Evolutionary conservation across 2,888 invertebrate species (phyloP).

Genomic region (Drosophila kanekoi): DNA sequence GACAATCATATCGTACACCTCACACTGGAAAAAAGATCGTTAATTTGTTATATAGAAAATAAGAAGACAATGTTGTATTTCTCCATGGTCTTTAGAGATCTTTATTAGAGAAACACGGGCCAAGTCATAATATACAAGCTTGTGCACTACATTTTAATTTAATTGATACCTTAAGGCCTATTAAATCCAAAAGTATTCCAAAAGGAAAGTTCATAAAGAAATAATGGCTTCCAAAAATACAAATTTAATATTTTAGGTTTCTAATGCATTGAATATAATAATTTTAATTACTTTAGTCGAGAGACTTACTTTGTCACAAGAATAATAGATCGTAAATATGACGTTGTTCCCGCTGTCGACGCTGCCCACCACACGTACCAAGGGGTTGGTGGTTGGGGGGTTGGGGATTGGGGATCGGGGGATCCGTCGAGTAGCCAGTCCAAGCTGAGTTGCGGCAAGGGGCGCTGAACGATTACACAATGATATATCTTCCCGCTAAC

Average conservation of each 20-base stretch:
- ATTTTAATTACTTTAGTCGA: neutral
- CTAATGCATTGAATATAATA: neutral
- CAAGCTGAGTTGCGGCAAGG: conserved; percentile 13
- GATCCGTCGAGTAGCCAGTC: neutral
- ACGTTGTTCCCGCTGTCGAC: conserved; percentile 14
- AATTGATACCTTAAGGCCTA: no score
- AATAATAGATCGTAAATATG: conserved; percentile 9
- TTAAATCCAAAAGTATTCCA: no score
- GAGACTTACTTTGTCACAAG: neutral
- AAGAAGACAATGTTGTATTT: no score
- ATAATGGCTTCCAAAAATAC: neutral
- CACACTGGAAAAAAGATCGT: no score
- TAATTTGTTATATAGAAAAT: no score
- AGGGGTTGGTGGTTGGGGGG: neutral
- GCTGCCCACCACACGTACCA: neutral
- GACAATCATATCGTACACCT: no score
- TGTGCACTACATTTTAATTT: no score
- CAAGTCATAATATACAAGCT: no score
- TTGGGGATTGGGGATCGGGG: neutral
- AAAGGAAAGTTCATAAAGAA: no score
- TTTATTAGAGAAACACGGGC: no score
- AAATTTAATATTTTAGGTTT: neutral
- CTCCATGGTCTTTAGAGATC: no score
- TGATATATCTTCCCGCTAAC: conserved; percentile 78
- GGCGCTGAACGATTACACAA: conserved; percentile 67